phyloP scores from a whole-genome alignment of 2,113 vertebrate genomes.

The Rhea pennata region DNA sequence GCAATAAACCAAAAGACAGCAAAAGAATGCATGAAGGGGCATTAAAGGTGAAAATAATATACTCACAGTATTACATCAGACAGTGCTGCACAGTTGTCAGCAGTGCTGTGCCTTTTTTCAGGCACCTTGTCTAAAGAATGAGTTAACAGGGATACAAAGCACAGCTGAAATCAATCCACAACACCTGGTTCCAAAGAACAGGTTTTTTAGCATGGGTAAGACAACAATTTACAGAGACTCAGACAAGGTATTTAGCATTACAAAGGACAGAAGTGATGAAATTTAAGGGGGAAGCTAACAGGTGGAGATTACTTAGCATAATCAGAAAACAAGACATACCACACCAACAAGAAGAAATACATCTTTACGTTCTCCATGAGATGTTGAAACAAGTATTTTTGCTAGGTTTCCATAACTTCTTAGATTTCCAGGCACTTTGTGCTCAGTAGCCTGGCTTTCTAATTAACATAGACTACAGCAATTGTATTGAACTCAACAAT shows the following conservation, averaged over 20 bases:
- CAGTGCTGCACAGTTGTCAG: not conserved
- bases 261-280: not conserved
- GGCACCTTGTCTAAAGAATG: not conserved
- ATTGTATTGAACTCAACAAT: not conserved
- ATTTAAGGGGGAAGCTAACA: not conserved
- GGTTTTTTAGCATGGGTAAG: not conserved
- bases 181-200: not conserved
- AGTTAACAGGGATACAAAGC: not conserved
- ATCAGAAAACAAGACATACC: not conserved
- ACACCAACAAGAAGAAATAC: not conserved
- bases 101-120: not conserved
- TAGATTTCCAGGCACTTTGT: not conserved
- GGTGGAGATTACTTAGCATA: not conserved
- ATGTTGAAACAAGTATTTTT: not conserved
- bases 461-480: not conserved
- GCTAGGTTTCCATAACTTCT: not conserved
- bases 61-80: not conserved
- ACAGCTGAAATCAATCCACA: not conserved
- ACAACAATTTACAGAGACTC: not conserved
- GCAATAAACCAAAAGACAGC: slow-evolving; percentile 23
- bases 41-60: not conserved
- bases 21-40: not conserved
- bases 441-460: not conserved
- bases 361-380: not conserved
- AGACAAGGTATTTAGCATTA: not conserved